A percentile compares a stretch with the other conserved stretches of the same genome.
These are phyloP conservation scores for Amphipoea lucens DNA, from an alignment of 2,888 invertebrate species.

Conservation along the genomic window DNA sequence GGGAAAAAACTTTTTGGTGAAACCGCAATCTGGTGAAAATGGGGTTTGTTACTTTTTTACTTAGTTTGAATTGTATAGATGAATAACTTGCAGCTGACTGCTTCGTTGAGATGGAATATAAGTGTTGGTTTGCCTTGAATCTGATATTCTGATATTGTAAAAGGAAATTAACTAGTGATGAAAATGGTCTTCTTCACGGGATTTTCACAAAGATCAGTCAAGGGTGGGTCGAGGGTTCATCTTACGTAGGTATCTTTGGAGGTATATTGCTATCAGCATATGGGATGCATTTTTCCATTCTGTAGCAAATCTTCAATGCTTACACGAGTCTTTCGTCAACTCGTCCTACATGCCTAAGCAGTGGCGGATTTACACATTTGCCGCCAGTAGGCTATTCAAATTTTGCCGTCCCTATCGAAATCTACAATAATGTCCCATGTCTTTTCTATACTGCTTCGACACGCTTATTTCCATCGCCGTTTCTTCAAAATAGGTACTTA, in stretches of 20 bases:
- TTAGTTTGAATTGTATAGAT: slow-evolving; percentile 2
- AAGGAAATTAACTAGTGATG: not conserved
- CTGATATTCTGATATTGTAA: no score
- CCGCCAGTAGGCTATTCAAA: no score
- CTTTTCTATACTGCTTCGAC: no score
- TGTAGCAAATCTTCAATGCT: not conserved
- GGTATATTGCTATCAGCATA: not conserved
- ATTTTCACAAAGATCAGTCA: not conserved
- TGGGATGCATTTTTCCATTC: not conserved
- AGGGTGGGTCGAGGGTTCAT: not conserved
- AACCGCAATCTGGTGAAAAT: slow-evolving; percentile 39
- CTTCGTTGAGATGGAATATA: not conserved
- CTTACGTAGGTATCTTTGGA: not conserved
- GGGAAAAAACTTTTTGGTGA: slow-evolving; percentile 31
- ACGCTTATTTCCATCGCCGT: no score
- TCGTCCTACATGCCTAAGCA: no score
- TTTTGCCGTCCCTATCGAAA: no score
- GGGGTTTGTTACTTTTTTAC: slow-evolving; percentile 20
- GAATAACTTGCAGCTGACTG: not conserved
- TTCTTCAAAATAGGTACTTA: no score
- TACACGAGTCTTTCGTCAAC: no score
- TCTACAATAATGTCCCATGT: no score
- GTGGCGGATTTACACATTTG: no score
- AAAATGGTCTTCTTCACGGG: not conserved
- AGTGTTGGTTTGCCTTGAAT: not conserved